phyloP scores from a whole-genome alignment of 1,140 invertebrate genomes.

The Magallana angulata region DNA sequence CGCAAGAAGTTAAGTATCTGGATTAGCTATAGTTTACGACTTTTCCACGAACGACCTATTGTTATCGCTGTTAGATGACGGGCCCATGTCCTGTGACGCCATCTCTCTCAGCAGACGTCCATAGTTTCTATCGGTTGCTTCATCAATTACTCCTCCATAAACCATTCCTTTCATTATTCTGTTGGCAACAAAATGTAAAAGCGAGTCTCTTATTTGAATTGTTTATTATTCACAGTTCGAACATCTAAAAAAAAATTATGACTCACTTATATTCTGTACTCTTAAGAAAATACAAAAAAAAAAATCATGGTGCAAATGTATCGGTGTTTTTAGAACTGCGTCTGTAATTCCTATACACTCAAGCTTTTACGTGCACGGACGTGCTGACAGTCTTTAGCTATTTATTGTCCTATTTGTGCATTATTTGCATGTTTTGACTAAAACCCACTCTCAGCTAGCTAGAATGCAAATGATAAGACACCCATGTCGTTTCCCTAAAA shows the following conservation, averaged over 20 bases:
- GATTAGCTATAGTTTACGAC: not conserved
- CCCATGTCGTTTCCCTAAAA: too few relatives aligned
- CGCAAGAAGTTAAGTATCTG: too few relatives aligned
- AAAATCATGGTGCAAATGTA: too few relatives aligned
- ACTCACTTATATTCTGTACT: not conserved
- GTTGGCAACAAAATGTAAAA: not conserved
- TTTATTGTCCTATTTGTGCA: not conserved
- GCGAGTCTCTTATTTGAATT: not conserved
- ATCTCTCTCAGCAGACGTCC: not conserved
- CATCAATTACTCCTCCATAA: not conserved
- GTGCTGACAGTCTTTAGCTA: not conserved
- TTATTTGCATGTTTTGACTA: not conserved
- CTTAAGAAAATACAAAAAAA: too few relatives aligned
- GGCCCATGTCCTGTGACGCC: not conserved
- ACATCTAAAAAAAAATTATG: not conserved
- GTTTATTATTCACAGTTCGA: not conserved
- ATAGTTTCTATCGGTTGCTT: not conserved
- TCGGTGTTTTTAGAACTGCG: too few relatives aligned
- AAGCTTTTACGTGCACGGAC: not conserved
- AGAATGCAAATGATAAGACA: not conserved
- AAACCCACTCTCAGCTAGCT: not conserved
- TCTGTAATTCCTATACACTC: not conserved
- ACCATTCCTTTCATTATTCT: not conserved
- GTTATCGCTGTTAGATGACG: not conserved
- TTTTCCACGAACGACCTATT: not conserved